Conservation (phyloP, 2,888 invertebrate species). For the Dryomyza anilis region DNA sequence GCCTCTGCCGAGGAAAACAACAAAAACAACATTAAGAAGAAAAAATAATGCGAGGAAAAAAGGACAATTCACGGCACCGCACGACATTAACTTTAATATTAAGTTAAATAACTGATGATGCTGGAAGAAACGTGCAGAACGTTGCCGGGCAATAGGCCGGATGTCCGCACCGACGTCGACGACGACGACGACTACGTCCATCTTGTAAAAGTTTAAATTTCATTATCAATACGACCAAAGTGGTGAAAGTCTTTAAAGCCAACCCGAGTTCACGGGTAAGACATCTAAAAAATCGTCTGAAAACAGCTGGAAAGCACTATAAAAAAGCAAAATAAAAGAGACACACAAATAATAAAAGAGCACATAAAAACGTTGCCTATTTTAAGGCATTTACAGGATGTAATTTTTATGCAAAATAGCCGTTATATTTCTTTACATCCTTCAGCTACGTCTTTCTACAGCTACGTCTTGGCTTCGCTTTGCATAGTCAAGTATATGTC, state of each 20-base stretch:
- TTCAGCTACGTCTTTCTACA: not conserved
- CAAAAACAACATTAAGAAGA: not conserved
- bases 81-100: slow-evolving; percentile 15
- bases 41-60: not conserved
- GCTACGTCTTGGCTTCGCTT: no score
- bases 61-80: slow-evolving; percentile 1
- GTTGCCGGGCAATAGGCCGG: not conserved
- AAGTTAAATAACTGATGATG: slow-evolving; percentile 16
- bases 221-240: slow-evolving; percentile 4
- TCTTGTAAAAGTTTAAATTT: slow-evolving; percentile 13
- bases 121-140: not conserved
- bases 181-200: slow-evolving; percentile 8
- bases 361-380: slow-evolving; percentile 4
- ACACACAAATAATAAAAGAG: no score
- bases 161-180: no score
- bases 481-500: no score
- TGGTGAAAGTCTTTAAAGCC: slow-evolving; percentile 1
- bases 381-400: slow-evolving; percentile 2
- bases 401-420: slow-evolving; percentile 19
- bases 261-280: not conserved
- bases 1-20: not conserved
- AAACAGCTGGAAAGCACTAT: slow-evolving; percentile 1
- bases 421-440: not conserved
- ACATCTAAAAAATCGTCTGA: not conserved
- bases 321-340: not conserved